Base-by-base conservation (phyloP, 2,888 invertebrate genomes). In the Synanthedon formicaeformis region DNA sequence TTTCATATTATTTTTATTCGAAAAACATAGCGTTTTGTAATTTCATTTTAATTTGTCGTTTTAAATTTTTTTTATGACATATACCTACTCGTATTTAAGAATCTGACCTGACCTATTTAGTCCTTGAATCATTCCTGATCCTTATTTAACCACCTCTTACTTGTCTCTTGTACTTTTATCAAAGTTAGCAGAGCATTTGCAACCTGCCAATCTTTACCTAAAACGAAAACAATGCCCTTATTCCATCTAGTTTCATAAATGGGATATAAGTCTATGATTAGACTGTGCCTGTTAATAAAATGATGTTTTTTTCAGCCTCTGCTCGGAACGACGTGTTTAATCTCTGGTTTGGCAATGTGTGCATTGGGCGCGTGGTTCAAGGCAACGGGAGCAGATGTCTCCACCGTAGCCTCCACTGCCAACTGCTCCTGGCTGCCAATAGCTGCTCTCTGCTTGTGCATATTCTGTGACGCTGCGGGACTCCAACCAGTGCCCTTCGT, bases 401-500 rank as follows among this genome's bases (percentile, higher is more conserved):
- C 34, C 34, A 45, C 14, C 2, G 14, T 12, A 14, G 14, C 13
- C 45, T n/a, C 4, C 1, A 45, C 45, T 13, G 45, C 45, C 6
- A 14, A 12, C 8, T 66, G 0, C 34, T 66, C 74, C 0, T 85
- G 84, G 84, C 55, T 86, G 60, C 84, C 87, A 0, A 67, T 84
- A 0, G 71, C 76, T 0, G 79, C 81, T 6, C 68, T 86, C 0
- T 86, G 86, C 45, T 66, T 86, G 11, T 86, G 85, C 64, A 86
- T 87, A 55, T 87, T 80, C 67, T 85, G 85, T 55, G 86, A 86
- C 59, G 87, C 86, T 0, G 84, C 82, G 0, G 87, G 86, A 0
- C 58, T 85, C 41, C 86, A 86, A 56, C 86, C 87, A 0, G 84
- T 87, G 56, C 84, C 86, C 0, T 86, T 84, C 54, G 84, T 86